Evolutionary conservation across 2,888 invertebrate species (phyloP), one percentile per base, ranked within the genome.

Genomic region (Dexiosoma caninum): DNA sequence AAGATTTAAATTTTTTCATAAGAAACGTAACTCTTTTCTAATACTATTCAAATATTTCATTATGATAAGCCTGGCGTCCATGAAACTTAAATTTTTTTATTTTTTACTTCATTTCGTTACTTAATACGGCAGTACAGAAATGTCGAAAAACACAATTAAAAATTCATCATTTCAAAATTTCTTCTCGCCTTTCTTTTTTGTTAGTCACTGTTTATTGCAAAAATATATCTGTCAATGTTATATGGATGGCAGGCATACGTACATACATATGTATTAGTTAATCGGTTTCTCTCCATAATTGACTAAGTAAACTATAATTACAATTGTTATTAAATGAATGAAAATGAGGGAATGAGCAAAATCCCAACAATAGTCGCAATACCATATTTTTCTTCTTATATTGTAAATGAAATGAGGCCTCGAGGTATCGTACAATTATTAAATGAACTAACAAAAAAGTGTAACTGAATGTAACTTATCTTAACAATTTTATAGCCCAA

Each of bases 401-500:
- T 53, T 21, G 21, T 42, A 62, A 49, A 72, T 51, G 59, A 42
- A 42, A 89, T 88, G 86, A 87, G 10, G 51, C 89, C 90, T 90
- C 83, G 83, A 89, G 89, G 90, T 86, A 88, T 89, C 89, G 87
- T 88, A 86, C 89, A 90, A 90, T 90, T 90, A 90, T 89, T 88
- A 90, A 90, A 90, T 90, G 89, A 89, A 88, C 87, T 85, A 30
- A 72, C 87, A 87, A 62, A 88, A 90, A 85, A 46, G 49, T 66
- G 55, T 57, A 62, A 62, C 51, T 64, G 59, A 85, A 85, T 84
- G 85, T 84, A 85, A 85, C 23, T 53, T 55, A 67, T 55, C 55
- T 69, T 14, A 35, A 44, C 42, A 37, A 51, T 64, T 77, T 81
- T 86, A 86, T 86, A 84, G 85, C 84, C 85, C 85, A 83, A 77